Evolutionary conservation across 2,797 vertebrate genomes (phyloP), one percentile per base, ranked within the genome.

Genomic region (Toxotes lorentzi): DNA sequence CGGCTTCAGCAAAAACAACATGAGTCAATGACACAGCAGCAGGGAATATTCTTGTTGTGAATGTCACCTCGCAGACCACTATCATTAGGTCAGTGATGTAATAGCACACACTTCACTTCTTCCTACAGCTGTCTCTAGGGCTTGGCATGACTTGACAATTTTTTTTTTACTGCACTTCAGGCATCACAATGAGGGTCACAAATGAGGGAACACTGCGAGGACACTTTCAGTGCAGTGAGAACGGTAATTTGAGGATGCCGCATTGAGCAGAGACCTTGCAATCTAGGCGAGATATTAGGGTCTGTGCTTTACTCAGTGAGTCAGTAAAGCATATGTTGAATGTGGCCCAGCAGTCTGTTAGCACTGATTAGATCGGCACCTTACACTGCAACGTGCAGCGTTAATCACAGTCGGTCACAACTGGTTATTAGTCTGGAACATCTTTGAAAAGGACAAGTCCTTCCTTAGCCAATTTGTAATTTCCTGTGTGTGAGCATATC

Each of bases 301-400:
- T 32, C 23, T 12, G 24, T 45, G 24, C 14, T 61, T 27, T 60
- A 40, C 5, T 40, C n/a, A 27, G 47, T 14, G 43, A 74, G 64
- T 80, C 70, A 77, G 75, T 60, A 24, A 84, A 78, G 60, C 23
- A 76, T 62, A 57, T 74, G 64, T 48, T 76, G 48, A 73, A 64
- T 72, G 56, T 57, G 63, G 76, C 66, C 63, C 45, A 35, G 35
- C 47, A 40, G 47, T 61, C 57, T 78, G 68, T 74, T 64, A 17
- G n/a, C 5, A 5, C 57, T 35, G 54, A 67, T 66, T 66, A 72
- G 9, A 70, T 54, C 64, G 12, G 21, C n/a, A 59, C 34, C 8
- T 34, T 54, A 21, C 34, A 19, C 16, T 62, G 30, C 40, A 43
- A 27, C 70, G 54, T 53, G 38, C 13, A 71, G 58, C 58, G 67